Percentiles rank a stretch among this genome's conserved stretches.
phyloP scores from a whole-genome alignment of 2,888 invertebrate species.

The Cephonodes hylas region DNA sequence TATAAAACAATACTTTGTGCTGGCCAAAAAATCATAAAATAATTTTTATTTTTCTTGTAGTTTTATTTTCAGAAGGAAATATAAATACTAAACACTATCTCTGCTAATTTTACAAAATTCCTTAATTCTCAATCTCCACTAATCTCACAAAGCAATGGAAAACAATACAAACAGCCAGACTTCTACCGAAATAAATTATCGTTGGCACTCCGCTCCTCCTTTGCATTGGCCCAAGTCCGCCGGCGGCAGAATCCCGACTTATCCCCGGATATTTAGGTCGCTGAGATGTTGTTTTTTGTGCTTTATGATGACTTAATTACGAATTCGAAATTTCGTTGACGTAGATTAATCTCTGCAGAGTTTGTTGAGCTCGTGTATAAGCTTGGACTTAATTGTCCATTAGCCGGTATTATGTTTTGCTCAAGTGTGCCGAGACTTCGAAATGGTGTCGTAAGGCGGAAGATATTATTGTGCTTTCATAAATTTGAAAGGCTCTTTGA shows the following conservation, averaged over 20 bases:
- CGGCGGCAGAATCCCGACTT: conserved; percentile 7
- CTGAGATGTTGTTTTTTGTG: conserved; percentile 30
- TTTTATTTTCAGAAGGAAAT: too few species aligned
- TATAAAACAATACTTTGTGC: too few species aligned
- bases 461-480: not conserved
- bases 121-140: too few species aligned
- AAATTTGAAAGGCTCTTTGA: not conserved
- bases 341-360: conserved; percentile 32
- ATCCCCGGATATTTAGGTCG: conserved; percentile 27
- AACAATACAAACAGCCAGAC: too few species aligned
- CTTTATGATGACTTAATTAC: conserved; percentile 42
- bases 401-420: not conserved
- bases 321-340: conserved; percentile 39
- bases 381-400: conserved; percentile 1
- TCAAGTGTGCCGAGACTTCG: not conserved
- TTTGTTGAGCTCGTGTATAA: conserved; percentile 13
- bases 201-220: not conserved
- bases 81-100: too few species aligned
- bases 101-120: too few species aligned
- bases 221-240: not conserved
- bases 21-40: too few species aligned
- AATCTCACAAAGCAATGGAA: not conserved
- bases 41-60: too few species aligned
- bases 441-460: not conserved
- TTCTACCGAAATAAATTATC: not conserved